Conservation (phyloP, 1,140 invertebrate genomes). For the Cardiocondyla obscurior region DNA sequence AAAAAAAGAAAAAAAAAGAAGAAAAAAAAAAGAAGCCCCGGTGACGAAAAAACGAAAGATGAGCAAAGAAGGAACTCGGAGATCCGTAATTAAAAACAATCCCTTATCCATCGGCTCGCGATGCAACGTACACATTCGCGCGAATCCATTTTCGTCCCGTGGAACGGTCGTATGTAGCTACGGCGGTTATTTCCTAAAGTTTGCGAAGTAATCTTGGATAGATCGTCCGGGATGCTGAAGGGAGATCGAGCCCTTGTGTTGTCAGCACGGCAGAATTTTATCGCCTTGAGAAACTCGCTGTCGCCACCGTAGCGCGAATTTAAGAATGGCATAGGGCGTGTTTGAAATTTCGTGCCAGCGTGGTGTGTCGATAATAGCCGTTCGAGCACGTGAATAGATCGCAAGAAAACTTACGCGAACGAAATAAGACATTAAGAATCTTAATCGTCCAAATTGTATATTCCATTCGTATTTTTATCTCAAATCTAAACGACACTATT, state of each 20-base stretch:
- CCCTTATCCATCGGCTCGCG: constrained; percentile 64
- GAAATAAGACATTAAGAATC: not conserved
- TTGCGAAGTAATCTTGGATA: constrained; percentile 75
- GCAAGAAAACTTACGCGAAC: not conserved
- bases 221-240: constrained; percentile 27
- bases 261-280: constrained; percentile 20
- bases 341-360: not conserved
- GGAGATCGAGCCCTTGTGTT: constrained; percentile 23
- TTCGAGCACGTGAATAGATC: not conserved
- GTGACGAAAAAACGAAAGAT: not conserved
- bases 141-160: constrained; percentile 17
- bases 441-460: not conserved
- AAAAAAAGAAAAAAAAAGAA: too few species aligned
- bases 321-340: too few species aligned
- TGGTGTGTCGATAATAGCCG: not conserved
- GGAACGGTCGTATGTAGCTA: constrained; percentile 33
- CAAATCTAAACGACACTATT: not conserved
- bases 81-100: constrained; percentile 73
- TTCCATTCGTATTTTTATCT: not conserved
- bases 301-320: not conserved
- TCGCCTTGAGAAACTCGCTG: not conserved
- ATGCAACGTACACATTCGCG: constrained; percentile 60
- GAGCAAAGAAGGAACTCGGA: not conserved
- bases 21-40: not conserved
- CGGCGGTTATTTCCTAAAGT: constrained; percentile 75